Base-by-base conservation (phyloP, 2,888 invertebrate species). In the Platypus cylindrus region DNA sequence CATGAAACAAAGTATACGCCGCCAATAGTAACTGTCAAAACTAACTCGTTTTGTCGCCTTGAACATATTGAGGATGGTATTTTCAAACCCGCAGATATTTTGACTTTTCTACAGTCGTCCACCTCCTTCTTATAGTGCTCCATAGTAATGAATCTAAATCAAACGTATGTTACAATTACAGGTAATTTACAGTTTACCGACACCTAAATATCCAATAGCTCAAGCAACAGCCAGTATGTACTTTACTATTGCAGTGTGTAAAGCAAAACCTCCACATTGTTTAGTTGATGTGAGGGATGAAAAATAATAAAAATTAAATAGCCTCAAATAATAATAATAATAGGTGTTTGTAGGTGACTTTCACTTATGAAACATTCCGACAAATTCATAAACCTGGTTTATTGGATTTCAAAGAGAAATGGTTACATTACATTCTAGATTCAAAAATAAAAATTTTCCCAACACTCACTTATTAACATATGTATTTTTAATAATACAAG, bases 201-300 rank as follows among this genome's bases (percentile, higher is more conserved):
- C 63, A 3, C 38, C 37, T 34, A 39, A 49, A 12, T 65, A 62
- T 48, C 66, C 66, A 1, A 58, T 63, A 36, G 59, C 66, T 3
- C 61, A 62, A 47, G 62, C 61, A 1, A 63, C 60, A 11, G 65
- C 62, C n/a, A 60, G 58, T 35, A 55, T 67, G 24, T 62, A 52
- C 38, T 63, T 66, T 40, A 57, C 50, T 2, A 47, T 66, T 3
- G 58, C 56, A 42, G 55, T 60, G 3, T 56, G 53, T 3, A 45
- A 53, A 41, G 45, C 52, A 2, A 51, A 52, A 39, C 56, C 56
- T 2, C 12, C 18, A 3, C 22, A 34, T 25, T 59, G 56, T 34
- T 33, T 43, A 17, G 51, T 58, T 3, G 45, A 49, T 27, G 55
- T 55, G 47, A 44, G 40, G 9, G 9, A 20, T 7, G 5, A 20